These are phyloP conservation scores for Furcifer pardalis DNA, from an alignment of 2,797 vertebrate genomes.

Conservation along the genomic window DNA sequence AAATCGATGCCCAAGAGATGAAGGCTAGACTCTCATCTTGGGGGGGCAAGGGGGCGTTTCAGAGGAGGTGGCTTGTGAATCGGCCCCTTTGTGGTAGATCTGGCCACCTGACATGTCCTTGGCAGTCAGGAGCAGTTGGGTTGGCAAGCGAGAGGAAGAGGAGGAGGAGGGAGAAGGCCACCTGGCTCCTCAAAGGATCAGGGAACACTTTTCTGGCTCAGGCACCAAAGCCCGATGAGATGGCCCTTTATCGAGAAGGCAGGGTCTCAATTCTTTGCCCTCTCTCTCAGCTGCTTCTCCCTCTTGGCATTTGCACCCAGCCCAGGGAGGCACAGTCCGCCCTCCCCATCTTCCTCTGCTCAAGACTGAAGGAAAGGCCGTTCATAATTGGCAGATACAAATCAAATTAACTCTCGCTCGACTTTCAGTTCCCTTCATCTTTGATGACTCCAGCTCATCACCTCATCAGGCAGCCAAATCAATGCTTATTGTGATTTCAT, in stretches of 20 bases:
- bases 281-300: background rate
- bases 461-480: conserved; percentile 19
- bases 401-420: conserved; percentile 33
- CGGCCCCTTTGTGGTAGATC: conserved; percentile 54
- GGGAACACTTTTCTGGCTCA: background rate
- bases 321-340: background rate
- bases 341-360: too few species aligned
- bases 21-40: background rate
- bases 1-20: background rate
- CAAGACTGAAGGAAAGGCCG: conserved; percentile 30
- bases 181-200: conserved; percentile 56
- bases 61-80: conserved; percentile 50
- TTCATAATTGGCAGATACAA: conserved; percentile 44
- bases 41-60: background rate
- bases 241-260: background rate
- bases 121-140: conserved; percentile 20
- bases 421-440: conserved; percentile 36
- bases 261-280: conserved; percentile 21
- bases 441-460: conserved; percentile 21
- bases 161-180: conserved; percentile 65
- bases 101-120: conserved; percentile 68
- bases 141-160: conserved; percentile 57
- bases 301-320: background rate
- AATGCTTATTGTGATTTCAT: conserved; percentile 4
- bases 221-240: conserved; percentile 13